Conservation (phyloP, 2,888 invertebrate genomes). For the Aphidoletes aphidimyza region DNA sequence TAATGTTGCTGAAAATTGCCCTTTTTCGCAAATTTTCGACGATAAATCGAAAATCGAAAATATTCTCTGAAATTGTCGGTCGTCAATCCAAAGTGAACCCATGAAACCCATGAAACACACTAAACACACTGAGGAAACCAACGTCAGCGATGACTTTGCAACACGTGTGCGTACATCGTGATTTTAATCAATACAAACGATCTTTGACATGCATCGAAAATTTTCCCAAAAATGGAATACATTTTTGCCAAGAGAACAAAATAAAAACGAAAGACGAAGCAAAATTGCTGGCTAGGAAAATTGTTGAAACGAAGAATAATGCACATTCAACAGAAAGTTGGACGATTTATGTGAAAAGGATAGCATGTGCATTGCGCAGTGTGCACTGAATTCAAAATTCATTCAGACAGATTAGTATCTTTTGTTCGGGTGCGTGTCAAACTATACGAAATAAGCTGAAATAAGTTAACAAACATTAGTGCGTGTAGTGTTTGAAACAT, state of each 20-base stretch:
- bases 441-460: too few relatives aligned
- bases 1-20: not conserved
- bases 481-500: not conserved
- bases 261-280: not conserved
- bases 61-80: not conserved
- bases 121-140: slow-evolving; percentile 4
- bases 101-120: too few relatives aligned
- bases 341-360: slow-evolving; percentile 34
- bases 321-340: not conserved
- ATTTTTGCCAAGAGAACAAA: not conserved
- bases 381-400: slow-evolving; percentile 13
- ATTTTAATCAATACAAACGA: slow-evolving; percentile 51
- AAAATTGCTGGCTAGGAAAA: not conserved
- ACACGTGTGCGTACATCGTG: slow-evolving; percentile 7
- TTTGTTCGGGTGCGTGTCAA: slow-evolving; percentile 30
- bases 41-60: not conserved
- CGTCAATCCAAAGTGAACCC: too few relatives aligned
- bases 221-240: not conserved
- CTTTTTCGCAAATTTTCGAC: not conserved
- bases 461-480: slow-evolving; percentile 21
- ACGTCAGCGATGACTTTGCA: too few relatives aligned
- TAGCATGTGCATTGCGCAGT: not conserved
- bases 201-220: not conserved
- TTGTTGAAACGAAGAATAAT: not conserved
- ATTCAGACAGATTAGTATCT: slow-evolving; percentile 18